Evolutionary conservation across 2,888 invertebrate species (phyloP).

Genomic region (Palloptera scutellata): DNA sequence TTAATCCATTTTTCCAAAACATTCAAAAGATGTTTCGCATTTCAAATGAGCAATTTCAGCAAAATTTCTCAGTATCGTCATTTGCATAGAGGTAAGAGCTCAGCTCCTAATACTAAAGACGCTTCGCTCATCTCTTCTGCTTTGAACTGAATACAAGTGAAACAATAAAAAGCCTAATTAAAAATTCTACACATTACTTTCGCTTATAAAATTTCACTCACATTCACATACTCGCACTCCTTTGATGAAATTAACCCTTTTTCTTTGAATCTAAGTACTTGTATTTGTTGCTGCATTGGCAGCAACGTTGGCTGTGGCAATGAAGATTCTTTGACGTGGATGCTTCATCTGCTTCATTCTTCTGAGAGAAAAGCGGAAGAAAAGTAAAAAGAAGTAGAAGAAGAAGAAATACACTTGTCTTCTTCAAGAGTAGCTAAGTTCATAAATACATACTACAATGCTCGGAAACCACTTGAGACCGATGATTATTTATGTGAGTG

Average conservation of each 20-base stretch:
- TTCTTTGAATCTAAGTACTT: too few species aligned
- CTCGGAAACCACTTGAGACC: conserved; percentile 55
- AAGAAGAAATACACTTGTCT: conserved; percentile 1
- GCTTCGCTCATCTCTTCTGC: conserved; percentile 22
- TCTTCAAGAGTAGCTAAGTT: conserved; percentile 40
- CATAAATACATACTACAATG: conserved; percentile 36
- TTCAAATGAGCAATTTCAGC: conserved; percentile 38
- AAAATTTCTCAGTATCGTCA: neutral
- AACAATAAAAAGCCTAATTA: conserved; percentile 52
- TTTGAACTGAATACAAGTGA: conserved; percentile 32
- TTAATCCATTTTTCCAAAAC: conserved; percentile 51
- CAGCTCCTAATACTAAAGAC: conserved; percentile 15
- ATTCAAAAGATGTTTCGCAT: conserved; percentile 47
- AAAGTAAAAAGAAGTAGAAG: too few species aligned
- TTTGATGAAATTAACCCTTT: too few species aligned
- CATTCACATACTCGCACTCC: neutral
- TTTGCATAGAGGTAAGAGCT: too few species aligned
- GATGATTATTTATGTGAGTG: conserved; percentile 8
- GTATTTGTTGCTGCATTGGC: too few species aligned
- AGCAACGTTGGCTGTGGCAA: too few species aligned
- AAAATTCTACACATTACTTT: conserved; percentile 52
- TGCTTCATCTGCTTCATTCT: too few species aligned
- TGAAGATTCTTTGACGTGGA: too few species aligned
- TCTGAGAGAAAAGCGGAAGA: too few species aligned
- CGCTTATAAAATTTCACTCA: conserved; percentile 40